phyloP scores from a whole-genome alignment of 2,797 vertebrate genomes.

The Arrhamphus sclerolepis region DNA sequence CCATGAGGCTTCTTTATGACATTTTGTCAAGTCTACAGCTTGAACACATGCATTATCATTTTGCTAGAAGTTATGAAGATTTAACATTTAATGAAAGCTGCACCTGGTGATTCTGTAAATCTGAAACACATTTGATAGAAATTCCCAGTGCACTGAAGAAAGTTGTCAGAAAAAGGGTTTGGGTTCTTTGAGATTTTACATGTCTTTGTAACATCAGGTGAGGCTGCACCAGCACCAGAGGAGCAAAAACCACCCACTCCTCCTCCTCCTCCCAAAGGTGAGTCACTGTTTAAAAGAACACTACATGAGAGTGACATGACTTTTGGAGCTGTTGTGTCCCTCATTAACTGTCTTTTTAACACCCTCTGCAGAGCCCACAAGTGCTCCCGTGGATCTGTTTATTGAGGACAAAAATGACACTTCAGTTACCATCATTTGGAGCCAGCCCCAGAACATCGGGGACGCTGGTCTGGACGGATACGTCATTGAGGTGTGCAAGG shows the following conservation, averaged over 20 bases:
- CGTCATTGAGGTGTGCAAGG: slow-evolving; percentile 87
- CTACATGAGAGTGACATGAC: neutral
- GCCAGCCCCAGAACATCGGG: slow-evolving; percentile 86
- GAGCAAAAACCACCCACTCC: slow-evolving; percentile 79
- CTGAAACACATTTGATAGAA: too few relatives aligned
- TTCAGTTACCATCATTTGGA: slow-evolving; percentile 90
- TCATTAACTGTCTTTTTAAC: neutral
- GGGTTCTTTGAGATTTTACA: too few relatives aligned
- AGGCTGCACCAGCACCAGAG: slow-evolving; percentile 71
- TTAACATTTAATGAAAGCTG: slow-evolving; percentile 64
- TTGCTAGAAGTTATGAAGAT: slow-evolving; percentile 40
- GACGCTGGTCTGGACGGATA: slow-evolving; percentile 88
- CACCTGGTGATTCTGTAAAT: slow-evolving; percentile 7
- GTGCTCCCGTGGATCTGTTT: slow-evolving; percentile 83
- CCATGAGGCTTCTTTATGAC: slow-evolving; percentile 1
- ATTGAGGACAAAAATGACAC: slow-evolving; percentile 91
- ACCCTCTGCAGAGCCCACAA: slow-evolving; percentile 84
- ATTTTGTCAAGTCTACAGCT: slow-evolving; percentile 1
- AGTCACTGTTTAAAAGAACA: slow-evolving; percentile 15
- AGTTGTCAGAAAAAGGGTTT: too few relatives aligned
- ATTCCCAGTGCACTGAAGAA: too few relatives aligned
- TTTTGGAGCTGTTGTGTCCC: neutral
- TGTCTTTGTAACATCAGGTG: slow-evolving; percentile 75
- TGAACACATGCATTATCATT: neutral
- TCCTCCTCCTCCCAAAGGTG: slow-evolving; percentile 83